These are phyloP conservation scores for Dolichoris vasculosae DNA, from an alignment of 1,140 invertebrate genomes.

Conservation along the genomic window DNA sequence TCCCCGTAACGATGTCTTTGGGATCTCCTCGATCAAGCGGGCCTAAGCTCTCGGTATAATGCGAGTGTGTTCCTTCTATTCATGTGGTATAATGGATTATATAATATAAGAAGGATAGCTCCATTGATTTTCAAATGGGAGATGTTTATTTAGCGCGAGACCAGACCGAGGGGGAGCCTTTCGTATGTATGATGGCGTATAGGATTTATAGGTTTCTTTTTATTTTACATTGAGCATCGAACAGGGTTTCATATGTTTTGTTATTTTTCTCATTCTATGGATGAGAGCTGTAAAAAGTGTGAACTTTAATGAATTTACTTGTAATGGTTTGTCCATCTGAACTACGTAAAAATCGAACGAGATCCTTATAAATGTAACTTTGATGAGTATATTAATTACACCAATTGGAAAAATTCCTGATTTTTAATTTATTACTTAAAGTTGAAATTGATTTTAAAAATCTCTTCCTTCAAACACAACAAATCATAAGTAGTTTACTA, in stretches of 20 bases:
- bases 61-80: conserved; percentile 44
- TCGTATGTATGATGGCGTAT: neutral
- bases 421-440: no score
- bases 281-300: conserved; percentile 33
- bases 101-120: conserved; percentile 47
- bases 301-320: conserved; percentile 34
- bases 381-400: conserved; percentile 1
- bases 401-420: neutral
- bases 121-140: conserved; percentile 50
- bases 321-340: conserved; percentile 35
- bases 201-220: conserved; percentile 38
- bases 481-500: no score
- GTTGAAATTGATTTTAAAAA: no score
- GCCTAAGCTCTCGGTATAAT: conserved; percentile 36
- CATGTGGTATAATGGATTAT: conserved; percentile 50
- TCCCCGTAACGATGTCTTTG: neutral
- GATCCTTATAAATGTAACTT: conserved; percentile 7
- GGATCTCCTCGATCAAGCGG: conserved; percentile 36
- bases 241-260: conserved; percentile 26
- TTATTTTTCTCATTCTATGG: conserved; percentile 22
- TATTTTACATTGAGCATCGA: conserved; percentile 30
- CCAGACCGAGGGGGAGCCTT: conserved; percentile 31
- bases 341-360: neutral
- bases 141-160: conserved; percentile 48
- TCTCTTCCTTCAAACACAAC: no score